A percentile compares a stretch with the other conserved stretches of the same genome.
phyloP scores from a whole-genome alignment of 2,797 vertebrate species.

The Phalloptychus januarius region DNA sequence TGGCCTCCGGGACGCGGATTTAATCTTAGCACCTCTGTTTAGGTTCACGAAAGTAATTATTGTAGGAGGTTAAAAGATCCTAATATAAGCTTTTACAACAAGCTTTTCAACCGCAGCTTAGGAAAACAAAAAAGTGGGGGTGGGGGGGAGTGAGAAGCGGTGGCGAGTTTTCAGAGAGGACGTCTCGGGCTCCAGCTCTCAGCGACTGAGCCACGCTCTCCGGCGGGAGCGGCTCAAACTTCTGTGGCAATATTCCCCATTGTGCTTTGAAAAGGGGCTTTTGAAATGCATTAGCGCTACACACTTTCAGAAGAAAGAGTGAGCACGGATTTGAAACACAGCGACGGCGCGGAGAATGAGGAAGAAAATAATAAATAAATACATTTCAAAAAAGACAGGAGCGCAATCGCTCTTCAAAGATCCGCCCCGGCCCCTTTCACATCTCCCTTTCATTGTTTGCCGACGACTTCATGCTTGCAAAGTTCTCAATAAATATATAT shows the following conservation, averaged over 20 bases:
- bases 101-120: conserved; percentile 63
- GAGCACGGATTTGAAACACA: conserved; percentile 80
- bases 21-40: conserved; percentile 30
- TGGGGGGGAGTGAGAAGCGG: conserved; percentile 38
- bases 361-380: conserved; percentile 52
- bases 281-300: conserved; percentile 83
- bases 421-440: conserved; percentile 64
- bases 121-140: conserved; percentile 27
- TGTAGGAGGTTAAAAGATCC: conserved; percentile 49
- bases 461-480: conserved; percentile 79
- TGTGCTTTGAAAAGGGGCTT: conserved; percentile 80
- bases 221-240: conserved; percentile 76
- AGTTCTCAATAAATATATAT: conserved; percentile 60
- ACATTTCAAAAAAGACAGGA: conserved; percentile 32
- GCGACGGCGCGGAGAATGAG: conserved; percentile 59
- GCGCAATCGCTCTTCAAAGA: conserved; percentile 71
- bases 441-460: conserved; percentile 76
- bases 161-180: conserved; percentile 56
- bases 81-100: conserved; percentile 63
- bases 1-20: conserved; percentile 15
- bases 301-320: conserved; percentile 81
- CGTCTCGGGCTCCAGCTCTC: conserved; percentile 62
- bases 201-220: conserved; percentile 75
- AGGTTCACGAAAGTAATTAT: conserved; percentile 65
- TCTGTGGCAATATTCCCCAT: conserved; percentile 74